A percentile compares a stretch with the other conserved stretches of the same genome.
Evolutionary conservation across 2,888 invertebrate species (phyloP).

Genomic region (Spialia ferax): DNA sequence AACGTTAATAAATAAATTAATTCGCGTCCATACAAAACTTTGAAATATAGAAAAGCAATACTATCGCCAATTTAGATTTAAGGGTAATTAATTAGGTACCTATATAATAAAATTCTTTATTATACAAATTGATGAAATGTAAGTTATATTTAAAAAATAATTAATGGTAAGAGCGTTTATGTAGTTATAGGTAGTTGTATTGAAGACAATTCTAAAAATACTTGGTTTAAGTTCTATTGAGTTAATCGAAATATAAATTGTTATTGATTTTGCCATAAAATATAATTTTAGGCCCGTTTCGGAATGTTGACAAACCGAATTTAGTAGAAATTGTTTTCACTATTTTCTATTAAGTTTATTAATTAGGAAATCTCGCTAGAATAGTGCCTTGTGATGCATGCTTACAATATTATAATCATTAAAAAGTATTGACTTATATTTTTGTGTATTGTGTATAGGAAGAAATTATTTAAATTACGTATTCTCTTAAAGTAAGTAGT

Average conservation of each 20-base stretch:
- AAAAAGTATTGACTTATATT: slow-evolving; percentile 71
- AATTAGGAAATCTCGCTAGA: slow-evolving; percentile 76
- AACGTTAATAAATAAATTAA: slow-evolving; percentile 24
- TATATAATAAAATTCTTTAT: slow-evolving; percentile 61
- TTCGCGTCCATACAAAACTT: slow-evolving; percentile 51
- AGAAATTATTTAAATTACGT: slow-evolving; percentile 44
- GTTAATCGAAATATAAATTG: slow-evolving; percentile 40
- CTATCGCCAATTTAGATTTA: slow-evolving; percentile 80
- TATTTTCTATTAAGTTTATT: slow-evolving; percentile 66
- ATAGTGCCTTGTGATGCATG: slow-evolving; percentile 86
- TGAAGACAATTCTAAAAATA: slow-evolving; percentile 45
- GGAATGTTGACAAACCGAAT: slow-evolving; percentile 82
- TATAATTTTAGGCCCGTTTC: slow-evolving; percentile 79
- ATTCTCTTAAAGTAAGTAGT: slow-evolving; percentile 44
- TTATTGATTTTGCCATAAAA: slow-evolving; percentile 74
- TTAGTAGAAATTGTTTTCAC: slow-evolving; percentile 74
- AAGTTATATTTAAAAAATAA: slow-evolving; percentile 38
- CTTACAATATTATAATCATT: slow-evolving; percentile 71
- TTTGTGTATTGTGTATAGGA: slow-evolving; percentile 72
- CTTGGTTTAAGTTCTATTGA: slow-evolving; percentile 6
- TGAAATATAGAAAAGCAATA: slow-evolving; percentile 69
- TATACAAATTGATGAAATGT: slow-evolving; percentile 41
- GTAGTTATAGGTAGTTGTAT: slow-evolving; percentile 55
- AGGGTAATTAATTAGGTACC: slow-evolving; percentile 56
- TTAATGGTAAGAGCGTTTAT: slow-evolving; percentile 55